A percentile compares a stretch with the other conserved stretches of the same genome.
phyloP scores from a whole-genome alignment of 2,797 vertebrate genomes.

The Tamandua tetradactyla region DNA sequence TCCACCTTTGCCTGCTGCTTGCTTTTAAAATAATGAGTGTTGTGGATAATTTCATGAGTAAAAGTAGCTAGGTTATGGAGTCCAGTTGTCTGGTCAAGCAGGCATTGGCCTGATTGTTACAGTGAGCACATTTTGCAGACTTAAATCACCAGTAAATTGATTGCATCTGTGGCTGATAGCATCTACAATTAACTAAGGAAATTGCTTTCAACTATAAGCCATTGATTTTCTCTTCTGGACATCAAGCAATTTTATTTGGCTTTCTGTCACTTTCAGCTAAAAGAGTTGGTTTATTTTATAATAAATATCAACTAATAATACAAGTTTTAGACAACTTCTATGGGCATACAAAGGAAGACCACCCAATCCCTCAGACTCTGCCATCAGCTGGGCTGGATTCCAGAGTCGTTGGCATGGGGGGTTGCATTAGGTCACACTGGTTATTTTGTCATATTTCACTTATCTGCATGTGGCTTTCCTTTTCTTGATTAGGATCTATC shows the following conservation, averaged over 20 bases:
- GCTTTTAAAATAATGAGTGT: neutral
- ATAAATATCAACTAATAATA: neutral
- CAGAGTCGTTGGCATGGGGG: neutral
- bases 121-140: no score
- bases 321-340: neutral
- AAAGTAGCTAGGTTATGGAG: no score
- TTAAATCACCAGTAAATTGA: no score
- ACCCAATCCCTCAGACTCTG: neutral
- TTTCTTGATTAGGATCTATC: neutral
- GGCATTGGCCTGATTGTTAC: no score
- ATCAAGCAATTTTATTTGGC: neutral
- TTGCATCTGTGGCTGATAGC: no score
- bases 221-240: neutral
- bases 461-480: neutral
- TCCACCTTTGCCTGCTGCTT: neutral
- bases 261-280: neutral
- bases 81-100: no score
- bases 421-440: neutral
- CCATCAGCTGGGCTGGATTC: neutral
- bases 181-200: no score
- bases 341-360: neutral
- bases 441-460: neutral
- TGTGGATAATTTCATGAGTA: no score
- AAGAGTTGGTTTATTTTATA: constrained; percentile 30
- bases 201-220: neutral